Evolutionary conservation across 2,113 vertebrate genomes (phyloP).

Genomic region (Atrichornis clamosus): DNA sequence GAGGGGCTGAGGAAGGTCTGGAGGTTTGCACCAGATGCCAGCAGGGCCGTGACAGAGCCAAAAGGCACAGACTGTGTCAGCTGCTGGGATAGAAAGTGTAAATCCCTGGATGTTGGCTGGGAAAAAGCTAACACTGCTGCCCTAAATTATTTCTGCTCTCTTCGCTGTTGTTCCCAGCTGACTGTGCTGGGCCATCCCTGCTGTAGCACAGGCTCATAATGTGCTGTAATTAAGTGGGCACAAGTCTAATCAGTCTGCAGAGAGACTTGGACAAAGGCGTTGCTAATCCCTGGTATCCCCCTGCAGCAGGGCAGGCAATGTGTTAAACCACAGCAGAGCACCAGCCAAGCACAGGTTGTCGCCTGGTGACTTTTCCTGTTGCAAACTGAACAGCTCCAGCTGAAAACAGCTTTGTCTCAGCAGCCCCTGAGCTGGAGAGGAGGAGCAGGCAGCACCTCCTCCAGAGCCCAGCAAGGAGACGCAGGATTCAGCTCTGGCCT

Average conservation of each 20-base stretch:
- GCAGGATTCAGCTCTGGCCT: neutral
- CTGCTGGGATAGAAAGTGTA: neutral
- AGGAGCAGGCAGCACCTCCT: neutral
- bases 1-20: neutral
- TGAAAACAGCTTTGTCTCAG: neutral
- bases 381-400: neutral
- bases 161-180: neutral
- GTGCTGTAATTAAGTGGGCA: constrained; percentile 5
- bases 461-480: neutral
- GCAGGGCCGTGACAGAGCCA: neutral
- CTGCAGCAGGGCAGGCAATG: neutral
- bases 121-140: neutral
- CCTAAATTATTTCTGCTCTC: neutral
- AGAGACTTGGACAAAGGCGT: neutral
- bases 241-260: constrained; percentile 1
- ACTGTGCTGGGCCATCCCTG: neutral
- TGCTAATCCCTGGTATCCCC: neutral
- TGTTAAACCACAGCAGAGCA: neutral
- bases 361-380: neutral
- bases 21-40: neutral
- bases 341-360: neutral
- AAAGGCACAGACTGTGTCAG: neutral
- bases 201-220: neutral
- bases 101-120: neutral
- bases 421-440: neutral